phyloP scores from a whole-genome alignment of 2,888 invertebrate genomes.

The Odontocerum albicorne region DNA sequence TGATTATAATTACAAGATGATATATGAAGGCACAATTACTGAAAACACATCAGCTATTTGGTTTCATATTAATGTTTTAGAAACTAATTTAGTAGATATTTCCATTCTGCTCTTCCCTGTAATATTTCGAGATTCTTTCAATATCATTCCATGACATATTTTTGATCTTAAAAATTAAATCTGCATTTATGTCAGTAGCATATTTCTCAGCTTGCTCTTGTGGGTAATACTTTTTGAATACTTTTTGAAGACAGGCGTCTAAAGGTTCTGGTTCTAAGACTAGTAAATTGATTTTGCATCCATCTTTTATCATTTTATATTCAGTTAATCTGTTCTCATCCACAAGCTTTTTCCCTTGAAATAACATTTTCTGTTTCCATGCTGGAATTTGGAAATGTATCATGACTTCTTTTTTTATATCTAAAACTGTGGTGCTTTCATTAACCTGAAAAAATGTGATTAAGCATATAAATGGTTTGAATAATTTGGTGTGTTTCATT shows the following conservation, averaged over 20 bases:
- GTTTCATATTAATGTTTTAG: too few species aligned
- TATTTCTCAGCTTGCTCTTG: constrained; percentile 66
- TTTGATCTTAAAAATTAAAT: constrained; percentile 55
- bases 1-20: too few species aligned
- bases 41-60: too few species aligned
- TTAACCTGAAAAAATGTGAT: constrained; percentile 47
- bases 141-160: constrained; percentile 62
- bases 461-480: too few species aligned
- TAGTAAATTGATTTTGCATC: constrained; percentile 71
- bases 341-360: constrained; percentile 69
- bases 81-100: too few species aligned
- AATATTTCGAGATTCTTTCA: constrained; percentile 52
- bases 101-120: constrained; percentile 14
- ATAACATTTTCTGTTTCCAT: constrained; percentile 68
- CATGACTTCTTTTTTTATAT: constrained; percentile 70
- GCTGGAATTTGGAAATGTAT: constrained; percentile 66
- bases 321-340: constrained; percentile 71
- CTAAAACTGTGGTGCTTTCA: constrained; percentile 61
- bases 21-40: too few species aligned
- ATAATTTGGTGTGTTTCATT: too few species aligned
- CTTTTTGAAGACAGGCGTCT: constrained; percentile 58
- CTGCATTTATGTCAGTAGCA: constrained; percentile 60
- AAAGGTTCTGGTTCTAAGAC: constrained; percentile 69
- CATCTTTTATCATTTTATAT: constrained; percentile 74
- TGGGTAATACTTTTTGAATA: constrained; percentile 62